phyloP scores from a whole-genome alignment of 1,140 invertebrate species.

The Bacillus rossius region DNA sequence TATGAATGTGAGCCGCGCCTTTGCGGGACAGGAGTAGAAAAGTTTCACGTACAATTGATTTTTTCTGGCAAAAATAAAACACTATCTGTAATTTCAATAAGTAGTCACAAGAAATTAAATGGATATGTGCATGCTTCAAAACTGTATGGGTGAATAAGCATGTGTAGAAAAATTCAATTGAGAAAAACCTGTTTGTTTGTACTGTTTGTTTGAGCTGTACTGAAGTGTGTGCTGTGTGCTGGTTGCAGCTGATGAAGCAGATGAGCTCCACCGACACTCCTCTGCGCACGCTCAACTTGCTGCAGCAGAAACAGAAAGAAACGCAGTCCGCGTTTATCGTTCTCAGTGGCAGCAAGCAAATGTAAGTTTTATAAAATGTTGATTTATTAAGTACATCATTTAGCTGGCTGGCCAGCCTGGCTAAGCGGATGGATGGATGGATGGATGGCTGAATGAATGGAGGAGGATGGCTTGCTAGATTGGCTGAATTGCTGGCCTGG shows the following conservation, averaged over 20 bases:
- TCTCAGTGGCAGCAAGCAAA: conserved; percentile 80
- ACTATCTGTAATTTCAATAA: no score
- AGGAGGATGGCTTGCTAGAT: neutral
- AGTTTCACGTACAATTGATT: no score
- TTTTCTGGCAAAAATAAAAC: no score
- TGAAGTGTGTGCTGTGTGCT: conserved; percentile 9
- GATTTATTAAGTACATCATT: neutral
- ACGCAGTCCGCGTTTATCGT: conserved; percentile 93
- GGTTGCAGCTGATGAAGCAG: conserved; percentile 83
- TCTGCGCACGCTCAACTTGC: conserved; percentile 85
- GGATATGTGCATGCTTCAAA: no score
- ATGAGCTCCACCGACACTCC: conserved; percentile 99
- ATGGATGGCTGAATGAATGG: no score
- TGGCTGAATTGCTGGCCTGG: neutral
- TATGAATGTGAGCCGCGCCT: no score
- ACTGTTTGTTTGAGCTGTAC: conserved; percentile 23
- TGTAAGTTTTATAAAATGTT: neutral
- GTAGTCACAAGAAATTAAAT: no score
- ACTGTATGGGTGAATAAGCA: no score
- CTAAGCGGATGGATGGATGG: no score
- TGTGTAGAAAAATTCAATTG: no score
- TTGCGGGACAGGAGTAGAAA: no score
- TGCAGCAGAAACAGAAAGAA: conserved; percentile 96
- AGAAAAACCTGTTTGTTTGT: neutral
- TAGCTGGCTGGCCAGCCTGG: no score